Base-by-base conservation (phyloP, 1,140 invertebrate species). In the Drosophila lini region DNA sequence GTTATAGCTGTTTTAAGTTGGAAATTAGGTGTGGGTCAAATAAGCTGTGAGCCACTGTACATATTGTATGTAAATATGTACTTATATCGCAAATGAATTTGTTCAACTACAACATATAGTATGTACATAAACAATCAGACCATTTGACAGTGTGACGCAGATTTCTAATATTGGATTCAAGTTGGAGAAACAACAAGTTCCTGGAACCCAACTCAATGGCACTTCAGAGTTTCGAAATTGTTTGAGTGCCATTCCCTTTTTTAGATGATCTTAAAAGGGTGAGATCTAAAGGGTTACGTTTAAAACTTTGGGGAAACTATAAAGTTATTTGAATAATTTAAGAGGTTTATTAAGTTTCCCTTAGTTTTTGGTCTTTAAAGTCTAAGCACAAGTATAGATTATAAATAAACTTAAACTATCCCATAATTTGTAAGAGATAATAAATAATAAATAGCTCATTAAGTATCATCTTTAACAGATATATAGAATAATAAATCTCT, bases 61-160 rank as follows among this genome's bases (percentile, higher is more conserved):
- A 19, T 36, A 47, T 13, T 56, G 36, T 74, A 68, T 70, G 69
- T 69, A 75, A 79, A 79, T 83, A 59, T 58, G 41, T 74, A 79
- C 69, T 68, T 71, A 80, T 80, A 80, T 64, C 61, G 82, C 81
- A 86, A 82, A 78, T 75, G 44, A 68, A 81, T 86, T 82, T 85
- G 79, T 79, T 85, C 69, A 50, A 73, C 68, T 71, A 70, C 68
- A 69, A 69, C 36, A 52, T 67, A 69, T 50, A 50, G 47, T 31
- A 50, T 69, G 65, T 69, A 69, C 65, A 71, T 71, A 48, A 70
- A 50, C 65, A 71, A 71, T 71, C 52, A 34, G 41, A 45, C 53
- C 38, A 71, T 34, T 64, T 47, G 53, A 40, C 31, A 59, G 67
- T 59, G 53, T 73, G 69, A 73, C 69, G 69, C 55, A 59, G 44